Base-by-base conservation (phyloP, 2,888 invertebrate species). In the Athalia circularis region DNA sequence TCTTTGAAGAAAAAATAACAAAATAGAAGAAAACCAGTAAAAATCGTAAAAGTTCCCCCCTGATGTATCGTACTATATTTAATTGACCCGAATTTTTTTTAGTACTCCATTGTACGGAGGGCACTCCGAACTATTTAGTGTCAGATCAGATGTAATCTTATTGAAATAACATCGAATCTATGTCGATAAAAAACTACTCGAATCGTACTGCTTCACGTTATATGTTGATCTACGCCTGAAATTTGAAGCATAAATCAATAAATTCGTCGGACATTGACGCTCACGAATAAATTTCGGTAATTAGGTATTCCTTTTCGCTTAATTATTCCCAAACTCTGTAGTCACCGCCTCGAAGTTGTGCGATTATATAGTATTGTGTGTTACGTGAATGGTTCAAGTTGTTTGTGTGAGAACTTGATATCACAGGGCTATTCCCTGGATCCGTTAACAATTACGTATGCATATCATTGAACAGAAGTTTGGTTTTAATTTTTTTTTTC, bases 401-500 rank as follows among this genome's bases (percentile, higher is more conserved):
- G 48, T 45, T 62, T 29, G 62, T 29, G 48, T 62, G 43, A 29
- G 29, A 75, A 13, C 50, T 62, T 62, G 13, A 50, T 47, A 29
- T 11, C 13, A 13, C 45, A 72, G 59, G 57, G 15, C 43, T 7
- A 59, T 48, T 9, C 5, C 13, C 45, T 15, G 50, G 48, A 8
- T 52, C 11, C 29, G 9, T 7, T 61, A 50, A 62, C 50, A 47
- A 47, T 52, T 62, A 62, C 15, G 11, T 61, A 74, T 64, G 75
- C 75, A 75, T 75, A 75, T 75, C 75, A 75, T 75, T 54, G 65
- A 65, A 77, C 57, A 52, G 43, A 74, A 29, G 65, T 13, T 62
- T 61, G 64, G 65, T 72, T 77, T 70, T 29, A 29, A 2, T 29
- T 29, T 29, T 29, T 29, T 2, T 4, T 9, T 47, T 29, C 2